phyloP scores from a whole-genome alignment of 2,888 invertebrate species.

The Mallateleia sp. region DNA sequence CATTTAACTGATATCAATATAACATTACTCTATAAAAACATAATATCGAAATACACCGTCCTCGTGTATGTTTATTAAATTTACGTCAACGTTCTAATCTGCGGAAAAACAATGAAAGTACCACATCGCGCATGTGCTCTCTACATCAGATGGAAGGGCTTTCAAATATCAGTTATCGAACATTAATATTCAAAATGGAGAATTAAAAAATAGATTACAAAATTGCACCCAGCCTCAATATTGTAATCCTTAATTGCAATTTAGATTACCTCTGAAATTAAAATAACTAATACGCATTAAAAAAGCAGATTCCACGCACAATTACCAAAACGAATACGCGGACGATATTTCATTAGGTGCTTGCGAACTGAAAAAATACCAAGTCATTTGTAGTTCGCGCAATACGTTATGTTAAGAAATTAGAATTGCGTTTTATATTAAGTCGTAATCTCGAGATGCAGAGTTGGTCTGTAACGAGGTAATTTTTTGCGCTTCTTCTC shows the following conservation, averaged over 20 bases:
- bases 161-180: conserved; percentile 37
- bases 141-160: neutral
- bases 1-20: too few species aligned
- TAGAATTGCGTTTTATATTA: conserved; percentile 56
- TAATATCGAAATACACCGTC: neutral
- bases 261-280: neutral
- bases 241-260: neutral
- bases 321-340: too few species aligned
- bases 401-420: conserved; percentile 57
- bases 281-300: too few species aligned
- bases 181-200: neutral
- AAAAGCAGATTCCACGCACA: too few species aligned
- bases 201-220: neutral
- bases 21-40: neutral
- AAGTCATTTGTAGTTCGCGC: conserved; percentile 28
- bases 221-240: neutral
- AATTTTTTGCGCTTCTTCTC: conserved; percentile 54
- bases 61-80: conserved; percentile 2
- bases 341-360: conserved; percentile 16
- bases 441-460: conserved; percentile 62
- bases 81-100: conserved; percentile 22
- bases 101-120: conserved; percentile 17
- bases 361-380: conserved; percentile 2
- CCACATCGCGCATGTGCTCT: neutral
- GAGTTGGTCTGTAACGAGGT: conserved; percentile 55